Percentiles rank a stretch among this genome's conserved stretches.
phyloP scores from a whole-genome alignment of 2,113 vertebrate genomes.

The Epinephelus fuscoguttatus region DNA sequence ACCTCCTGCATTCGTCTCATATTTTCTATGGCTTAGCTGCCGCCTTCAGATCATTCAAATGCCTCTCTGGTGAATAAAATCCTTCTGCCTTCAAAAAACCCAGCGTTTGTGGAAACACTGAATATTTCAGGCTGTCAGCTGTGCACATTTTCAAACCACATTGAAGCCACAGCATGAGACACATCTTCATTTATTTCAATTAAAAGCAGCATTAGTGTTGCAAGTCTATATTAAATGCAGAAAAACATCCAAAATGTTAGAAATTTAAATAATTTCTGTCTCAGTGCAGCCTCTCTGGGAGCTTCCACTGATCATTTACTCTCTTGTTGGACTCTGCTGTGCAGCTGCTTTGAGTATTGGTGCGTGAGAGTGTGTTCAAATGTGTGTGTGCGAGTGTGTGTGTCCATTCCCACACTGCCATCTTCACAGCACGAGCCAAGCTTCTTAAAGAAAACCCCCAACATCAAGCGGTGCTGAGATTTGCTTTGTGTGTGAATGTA shows the following conservation, averaged over 20 bases:
- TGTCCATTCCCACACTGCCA: conserved; percentile 27
- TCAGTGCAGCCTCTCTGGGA: conserved; percentile 33
- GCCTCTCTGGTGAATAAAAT: conserved; percentile 44
- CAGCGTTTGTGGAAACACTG: conserved; percentile 29
- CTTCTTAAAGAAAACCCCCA: conserved; percentile 70
- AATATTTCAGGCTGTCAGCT: conserved; percentile 39
- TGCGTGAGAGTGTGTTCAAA: not conserved
- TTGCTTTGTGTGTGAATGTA: conserved; percentile 49
- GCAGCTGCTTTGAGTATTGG: conserved; percentile 29
- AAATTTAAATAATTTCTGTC: not conserved
- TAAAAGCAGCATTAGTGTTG: not conserved
- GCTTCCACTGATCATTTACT: conserved; percentile 44
- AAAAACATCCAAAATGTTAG: conserved; percentile 13
- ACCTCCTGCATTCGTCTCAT: not conserved
- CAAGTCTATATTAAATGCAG: not conserved
- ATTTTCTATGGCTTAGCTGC: conserved; percentile 31
- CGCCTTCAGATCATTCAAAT: conserved; percentile 34
- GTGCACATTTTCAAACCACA: conserved; percentile 1
- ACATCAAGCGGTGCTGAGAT: conserved; percentile 51
- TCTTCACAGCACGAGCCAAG: conserved; percentile 59
- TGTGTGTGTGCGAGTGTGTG: conserved; percentile 7
- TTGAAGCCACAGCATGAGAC: conserved; percentile 28
- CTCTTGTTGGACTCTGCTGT: conserved; percentile 40
- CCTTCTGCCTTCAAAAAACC: conserved; percentile 15
- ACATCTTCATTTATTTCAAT: conserved; percentile 23